Evolutionary conservation across 2,888 invertebrate genomes (phyloP).

Genomic region (Stramonita haemastoma): DNA sequence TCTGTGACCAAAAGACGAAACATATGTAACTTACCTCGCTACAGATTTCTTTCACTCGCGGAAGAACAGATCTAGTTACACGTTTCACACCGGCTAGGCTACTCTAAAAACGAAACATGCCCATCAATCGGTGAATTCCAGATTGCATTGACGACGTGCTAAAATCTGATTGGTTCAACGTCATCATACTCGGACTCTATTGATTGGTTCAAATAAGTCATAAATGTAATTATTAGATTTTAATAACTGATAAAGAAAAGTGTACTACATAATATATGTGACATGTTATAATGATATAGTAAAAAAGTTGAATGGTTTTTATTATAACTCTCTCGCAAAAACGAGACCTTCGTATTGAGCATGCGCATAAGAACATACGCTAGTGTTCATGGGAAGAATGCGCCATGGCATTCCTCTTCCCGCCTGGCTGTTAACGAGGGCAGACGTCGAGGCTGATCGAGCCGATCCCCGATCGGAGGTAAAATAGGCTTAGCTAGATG

Average conservation of each 20-base stretch:
- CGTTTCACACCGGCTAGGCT: constrained; percentile 11
- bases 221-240: not conserved
- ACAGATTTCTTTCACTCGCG: not conserved
- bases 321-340: not conserved
- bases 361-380: not conserved
- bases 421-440: not conserved
- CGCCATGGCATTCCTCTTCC: not conserved
- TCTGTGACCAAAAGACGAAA: not conserved
- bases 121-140: constrained; percentile 9
- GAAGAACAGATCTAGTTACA: not conserved
- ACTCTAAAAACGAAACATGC: constrained; percentile 7
- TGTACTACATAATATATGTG: not conserved
- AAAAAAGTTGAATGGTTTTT: not conserved
- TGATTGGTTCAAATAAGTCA: constrained; percentile 26
- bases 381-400: not conserved
- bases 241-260: not conserved
- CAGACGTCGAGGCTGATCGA: not conserved
- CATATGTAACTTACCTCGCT: not conserved
- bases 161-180: constrained; percentile 34
- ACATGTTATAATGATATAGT: not conserved
- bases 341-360: not conserved
- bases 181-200: constrained; percentile 25
- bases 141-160: constrained; percentile 27
- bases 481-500: too few relatives aligned
- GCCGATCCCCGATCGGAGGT: too few relatives aligned